These are phyloP conservation scores for Drosophila phalerata DNA, from an alignment of 2,888 invertebrate genomes.

Conservation along the genomic window DNA sequence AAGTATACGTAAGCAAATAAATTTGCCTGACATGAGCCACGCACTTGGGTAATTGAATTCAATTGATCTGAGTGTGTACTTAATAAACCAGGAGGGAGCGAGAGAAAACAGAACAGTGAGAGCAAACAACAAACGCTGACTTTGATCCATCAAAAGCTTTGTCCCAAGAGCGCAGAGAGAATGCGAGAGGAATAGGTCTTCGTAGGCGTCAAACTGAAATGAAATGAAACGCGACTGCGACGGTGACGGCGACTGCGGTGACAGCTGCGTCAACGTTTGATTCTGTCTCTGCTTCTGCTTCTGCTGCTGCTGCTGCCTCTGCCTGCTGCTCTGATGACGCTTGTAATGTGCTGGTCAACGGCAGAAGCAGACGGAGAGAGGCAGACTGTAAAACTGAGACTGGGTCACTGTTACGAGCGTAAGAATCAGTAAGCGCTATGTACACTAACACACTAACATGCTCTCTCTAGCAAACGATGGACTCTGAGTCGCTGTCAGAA, in stretches of 20 bases:
- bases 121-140: constrained; percentile 45
- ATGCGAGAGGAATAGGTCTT: constrained; percentile 23
- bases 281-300: constrained; percentile 10
- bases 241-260: background rate
- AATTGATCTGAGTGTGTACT: constrained; percentile 71
- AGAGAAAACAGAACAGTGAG: constrained; percentile 15
- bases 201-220: constrained; percentile 60
- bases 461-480: constrained; percentile 9
- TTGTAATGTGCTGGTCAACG: constrained; percentile 35
- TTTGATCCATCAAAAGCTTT: constrained; percentile 54
- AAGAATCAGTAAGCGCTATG: constrained; percentile 55
- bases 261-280: constrained; percentile 5
- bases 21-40: constrained; percentile 71
- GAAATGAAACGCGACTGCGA: constrained; percentile 61
- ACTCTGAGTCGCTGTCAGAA: constrained; percentile 27
- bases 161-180: constrained; percentile 24
- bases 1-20: constrained; percentile 78
- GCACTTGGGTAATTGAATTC: constrained; percentile 76
- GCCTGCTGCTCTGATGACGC: constrained; percentile 1
- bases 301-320: constrained; percentile 4
- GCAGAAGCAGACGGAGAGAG: background rate
- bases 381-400: constrained; percentile 60
- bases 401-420: constrained; percentile 84
- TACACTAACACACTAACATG: constrained; percentile 22
- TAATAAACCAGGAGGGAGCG: constrained; percentile 31